Percentiles rank a stretch among this genome's conserved stretches.
These are phyloP conservation scores for Anhinga rufa DNA, from an alignment of 2,113 vertebrate species.

Conservation along the genomic window DNA sequence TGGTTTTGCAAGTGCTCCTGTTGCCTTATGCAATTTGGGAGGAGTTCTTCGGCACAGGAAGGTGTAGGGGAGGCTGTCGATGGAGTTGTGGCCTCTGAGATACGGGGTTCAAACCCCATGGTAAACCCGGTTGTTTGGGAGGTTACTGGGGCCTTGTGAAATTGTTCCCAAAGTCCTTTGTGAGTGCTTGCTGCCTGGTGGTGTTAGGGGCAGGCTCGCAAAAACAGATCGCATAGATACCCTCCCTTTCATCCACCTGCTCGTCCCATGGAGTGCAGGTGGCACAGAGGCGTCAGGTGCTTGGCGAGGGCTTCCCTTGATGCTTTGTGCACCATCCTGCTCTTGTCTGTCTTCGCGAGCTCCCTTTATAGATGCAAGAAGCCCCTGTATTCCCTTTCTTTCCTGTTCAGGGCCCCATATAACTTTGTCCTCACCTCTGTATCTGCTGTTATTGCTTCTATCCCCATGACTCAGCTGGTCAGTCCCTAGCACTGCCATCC, in stretches of 20 bases:
- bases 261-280: not conserved
- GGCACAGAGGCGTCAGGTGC: not conserved
- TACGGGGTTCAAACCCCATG: not conserved
- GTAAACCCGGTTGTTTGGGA: not conserved
- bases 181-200: not conserved
- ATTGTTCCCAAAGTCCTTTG: not conserved
- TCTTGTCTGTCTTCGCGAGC: not conserved
- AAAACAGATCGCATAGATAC: rapidly evolving
- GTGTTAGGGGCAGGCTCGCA: not conserved
- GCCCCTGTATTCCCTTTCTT: not conserved
- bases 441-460: not conserved
- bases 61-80: not conserved
- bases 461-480: rapidly evolving
- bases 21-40: rapidly evolving
- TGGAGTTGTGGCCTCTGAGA: not conserved
- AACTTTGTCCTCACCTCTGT: not conserved
- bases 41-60: not conserved
- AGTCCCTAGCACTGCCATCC: not conserved
- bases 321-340: not conserved
- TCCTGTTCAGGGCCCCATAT: not conserved
- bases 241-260: rapidly evolving
- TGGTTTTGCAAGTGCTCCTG: not conserved
- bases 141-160: not conserved
- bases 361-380: not conserved
- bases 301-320: rapidly evolving